Evolutionary conservation across 2,797 vertebrate genomes (phyloP).

Genomic region (Craterocephalus amniculus): DNA sequence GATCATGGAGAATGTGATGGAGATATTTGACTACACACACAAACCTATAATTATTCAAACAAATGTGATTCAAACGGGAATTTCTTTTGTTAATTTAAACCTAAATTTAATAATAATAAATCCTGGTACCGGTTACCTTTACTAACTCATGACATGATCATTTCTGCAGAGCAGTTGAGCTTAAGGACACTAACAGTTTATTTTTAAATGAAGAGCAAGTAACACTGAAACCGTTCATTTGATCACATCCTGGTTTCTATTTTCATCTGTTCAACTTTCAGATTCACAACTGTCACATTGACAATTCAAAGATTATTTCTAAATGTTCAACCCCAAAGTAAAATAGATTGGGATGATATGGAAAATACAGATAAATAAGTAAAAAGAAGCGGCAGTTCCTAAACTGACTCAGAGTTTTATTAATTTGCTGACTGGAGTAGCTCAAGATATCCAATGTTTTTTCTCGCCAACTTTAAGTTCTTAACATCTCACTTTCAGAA

Average conservation of each 20-base stretch:
- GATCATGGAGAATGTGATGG: not conserved
- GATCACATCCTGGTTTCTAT: not conserved
- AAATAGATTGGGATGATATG: not conserved
- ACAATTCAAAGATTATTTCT: not conserved
- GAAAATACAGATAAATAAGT: not conserved
- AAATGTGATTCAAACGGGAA: not conserved
- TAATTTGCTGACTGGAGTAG: no score
- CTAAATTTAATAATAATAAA: not conserved
- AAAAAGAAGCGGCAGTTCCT: no score
- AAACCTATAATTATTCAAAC: not conserved
- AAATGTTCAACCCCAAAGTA: not conserved
- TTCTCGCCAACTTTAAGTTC: not conserved
- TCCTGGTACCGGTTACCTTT: no score
- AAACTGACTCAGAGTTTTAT: no score
- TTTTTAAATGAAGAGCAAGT: not conserved
- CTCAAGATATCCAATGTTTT: not conserved
- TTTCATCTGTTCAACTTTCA: not conserved
- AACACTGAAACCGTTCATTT: slow-evolving; percentile 20
- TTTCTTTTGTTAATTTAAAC: not conserved
- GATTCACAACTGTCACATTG: not conserved
- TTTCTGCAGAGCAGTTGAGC: not conserved
- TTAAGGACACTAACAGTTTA: not conserved
- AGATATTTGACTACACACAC: not conserved
- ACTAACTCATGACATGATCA: not conserved
- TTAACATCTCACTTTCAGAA: no score